Conservation (phyloP, 2,797 vertebrate species). For the Sebastes alutus region DNA sequence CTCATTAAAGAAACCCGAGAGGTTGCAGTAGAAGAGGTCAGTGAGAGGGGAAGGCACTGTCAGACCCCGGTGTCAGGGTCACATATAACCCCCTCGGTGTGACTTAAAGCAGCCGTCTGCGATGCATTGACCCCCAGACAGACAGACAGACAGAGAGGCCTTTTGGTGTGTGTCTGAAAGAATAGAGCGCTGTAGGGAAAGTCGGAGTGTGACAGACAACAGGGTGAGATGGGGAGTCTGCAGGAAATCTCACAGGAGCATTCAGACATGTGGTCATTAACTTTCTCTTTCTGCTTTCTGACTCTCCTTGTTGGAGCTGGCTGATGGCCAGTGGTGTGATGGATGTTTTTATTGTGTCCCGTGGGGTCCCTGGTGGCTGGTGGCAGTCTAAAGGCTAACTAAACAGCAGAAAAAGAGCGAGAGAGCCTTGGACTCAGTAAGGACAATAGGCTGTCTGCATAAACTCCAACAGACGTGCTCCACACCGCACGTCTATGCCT, state of each 20-base stretch:
- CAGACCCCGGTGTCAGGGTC: slow-evolving; percentile 58
- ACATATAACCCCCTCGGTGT: slow-evolving; percentile 28
- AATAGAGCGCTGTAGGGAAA: slow-evolving; percentile 17
- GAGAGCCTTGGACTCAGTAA: slow-evolving; percentile 44
- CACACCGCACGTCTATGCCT: slow-evolving; percentile 7
- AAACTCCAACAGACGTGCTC: slow-evolving; percentile 19
- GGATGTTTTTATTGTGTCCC: slow-evolving; percentile 67
- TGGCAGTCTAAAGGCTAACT: slow-evolving; percentile 57
- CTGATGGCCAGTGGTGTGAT: slow-evolving; percentile 50
- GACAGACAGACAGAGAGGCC: slow-evolving; percentile 20
- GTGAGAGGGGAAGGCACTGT: slow-evolving; percentile 44
- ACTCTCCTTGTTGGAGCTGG: slow-evolving; percentile 31
- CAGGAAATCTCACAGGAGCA: slow-evolving; percentile 49
- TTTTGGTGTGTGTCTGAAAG: slow-evolving; percentile 26
- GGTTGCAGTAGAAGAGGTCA: slow-evolving; percentile 51
- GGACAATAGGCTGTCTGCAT: slow-evolving; percentile 39
- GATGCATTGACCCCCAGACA: slow-evolving; percentile 50
- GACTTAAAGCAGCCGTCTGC: slow-evolving; percentile 73
- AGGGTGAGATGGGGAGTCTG: slow-evolving; percentile 37
- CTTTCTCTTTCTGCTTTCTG: slow-evolving; percentile 25
- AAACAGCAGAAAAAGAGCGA: slow-evolving; percentile 40
- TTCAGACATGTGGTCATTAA: slow-evolving; percentile 68
- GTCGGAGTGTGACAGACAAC: slow-evolving; percentile 40
- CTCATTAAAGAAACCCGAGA: slow-evolving; percentile 69
- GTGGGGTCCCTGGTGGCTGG: slow-evolving; percentile 36